These are phyloP conservation scores for Troilus luridus DNA, from an alignment of 2,888 invertebrate species.

Conservation along the genomic window DNA sequence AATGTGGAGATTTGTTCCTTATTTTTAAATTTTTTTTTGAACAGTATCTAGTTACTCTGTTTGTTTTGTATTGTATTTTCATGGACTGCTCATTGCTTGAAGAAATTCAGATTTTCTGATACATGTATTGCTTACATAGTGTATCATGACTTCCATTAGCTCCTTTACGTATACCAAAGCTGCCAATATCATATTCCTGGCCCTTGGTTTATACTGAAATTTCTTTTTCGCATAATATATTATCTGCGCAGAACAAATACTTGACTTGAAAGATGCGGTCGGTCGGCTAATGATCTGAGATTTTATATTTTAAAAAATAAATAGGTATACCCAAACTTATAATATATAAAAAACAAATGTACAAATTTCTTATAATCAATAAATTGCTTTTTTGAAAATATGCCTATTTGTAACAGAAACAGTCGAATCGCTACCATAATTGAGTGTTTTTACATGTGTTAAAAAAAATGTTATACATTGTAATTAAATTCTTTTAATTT, in stretches of 20 bases:
- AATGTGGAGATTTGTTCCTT: background rate
- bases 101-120: background rate
- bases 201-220: background rate
- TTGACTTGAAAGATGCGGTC: background rate
- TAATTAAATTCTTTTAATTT: background rate
- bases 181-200: background rate
- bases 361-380: slow-evolving; percentile 35
- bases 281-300: slow-evolving; percentile 18
- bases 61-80: background rate
- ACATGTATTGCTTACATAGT: background rate
- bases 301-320: slow-evolving; percentile 31
- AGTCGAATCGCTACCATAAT: slow-evolving; percentile 32
- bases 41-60: background rate
- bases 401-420: slow-evolving; percentile 30
- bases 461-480: background rate
- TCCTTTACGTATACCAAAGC: background rate
- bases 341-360: background rate
- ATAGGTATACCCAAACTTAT: background rate
- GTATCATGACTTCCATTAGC: background rate
- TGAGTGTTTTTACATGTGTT: background rate
- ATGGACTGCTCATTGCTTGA: background rate
- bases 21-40: background rate
- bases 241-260: background rate
- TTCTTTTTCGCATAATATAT: background rate
- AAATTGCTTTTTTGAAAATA: slow-evolving; percentile 35